phyloP scores from a whole-genome alignment of 2,797 vertebrate species.

The Acanthurus lineatus region DNA sequence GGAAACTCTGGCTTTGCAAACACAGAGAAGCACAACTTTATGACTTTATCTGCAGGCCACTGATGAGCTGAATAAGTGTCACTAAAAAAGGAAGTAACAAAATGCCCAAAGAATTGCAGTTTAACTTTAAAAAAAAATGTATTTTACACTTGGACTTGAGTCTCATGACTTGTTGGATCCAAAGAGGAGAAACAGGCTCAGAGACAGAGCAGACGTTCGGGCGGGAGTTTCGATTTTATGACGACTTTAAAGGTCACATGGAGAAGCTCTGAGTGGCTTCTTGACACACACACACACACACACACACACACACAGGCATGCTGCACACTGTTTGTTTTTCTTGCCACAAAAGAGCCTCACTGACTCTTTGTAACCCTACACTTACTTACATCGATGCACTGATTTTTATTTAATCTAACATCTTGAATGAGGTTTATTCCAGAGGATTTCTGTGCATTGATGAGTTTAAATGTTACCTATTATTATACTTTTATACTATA shows the following conservation, averaged over 20 bases:
- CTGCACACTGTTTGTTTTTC: neutral
- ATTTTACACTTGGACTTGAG: constrained; percentile 1
- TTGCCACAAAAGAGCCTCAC: constrained; percentile 24
- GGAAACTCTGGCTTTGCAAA: neutral
- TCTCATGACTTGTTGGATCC: constrained; percentile 1
- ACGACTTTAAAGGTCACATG: constrained; percentile 46
- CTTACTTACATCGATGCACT: neutral
- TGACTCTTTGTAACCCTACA: constrained; percentile 20
- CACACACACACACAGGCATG: constrained; percentile 17
- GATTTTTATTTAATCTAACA: neutral
- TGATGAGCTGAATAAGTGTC: neutral
- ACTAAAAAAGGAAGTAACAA: constrained; percentile 1
- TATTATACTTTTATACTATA: no score
- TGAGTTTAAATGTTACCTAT: neutral
- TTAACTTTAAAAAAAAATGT: neutral
- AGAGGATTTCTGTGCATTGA: neutral
- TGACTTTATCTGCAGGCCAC: constrained; percentile 2
- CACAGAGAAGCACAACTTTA: neutral
- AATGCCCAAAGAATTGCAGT: neutral
- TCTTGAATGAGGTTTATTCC: neutral
- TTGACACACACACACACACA: neutral
- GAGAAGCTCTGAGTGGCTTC: constrained; percentile 29
- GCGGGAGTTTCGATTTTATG: constrained; percentile 24
- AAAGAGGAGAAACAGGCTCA: neutral
- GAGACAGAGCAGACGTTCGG: constrained; percentile 50